These are phyloP conservation scores for Myotis pilosus DNA, from an alignment of 2,797 vertebrate species.

Conservation along the genomic window DNA sequence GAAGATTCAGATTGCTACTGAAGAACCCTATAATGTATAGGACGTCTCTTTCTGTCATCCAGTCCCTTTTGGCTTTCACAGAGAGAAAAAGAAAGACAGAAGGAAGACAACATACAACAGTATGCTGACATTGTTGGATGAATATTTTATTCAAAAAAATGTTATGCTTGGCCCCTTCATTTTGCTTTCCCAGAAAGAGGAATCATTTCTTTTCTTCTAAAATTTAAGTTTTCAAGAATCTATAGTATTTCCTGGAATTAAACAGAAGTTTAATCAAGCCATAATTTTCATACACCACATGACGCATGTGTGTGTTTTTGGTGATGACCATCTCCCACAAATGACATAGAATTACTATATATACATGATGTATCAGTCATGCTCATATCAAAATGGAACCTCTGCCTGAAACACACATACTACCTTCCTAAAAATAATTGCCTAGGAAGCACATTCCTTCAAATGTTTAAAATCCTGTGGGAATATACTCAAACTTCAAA, in stretches of 20 bases:
- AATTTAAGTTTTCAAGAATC: not conserved
- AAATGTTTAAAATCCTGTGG: not conserved
- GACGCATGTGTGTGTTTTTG: not conserved
- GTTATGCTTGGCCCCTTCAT: not conserved
- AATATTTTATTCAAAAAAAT: slow-evolving; percentile 1
- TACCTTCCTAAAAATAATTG: not conserved
- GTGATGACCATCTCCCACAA: not conserved
- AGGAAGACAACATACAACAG: not conserved
- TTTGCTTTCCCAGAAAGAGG: slow-evolving; percentile 22
- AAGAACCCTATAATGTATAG: not conserved
- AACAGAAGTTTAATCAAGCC: not conserved
- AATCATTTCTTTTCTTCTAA: not conserved
- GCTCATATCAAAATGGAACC: not conserved
- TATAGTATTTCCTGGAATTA: not conserved
- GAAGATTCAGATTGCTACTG: not conserved
- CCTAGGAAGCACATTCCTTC: not conserved
- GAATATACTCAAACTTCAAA: not conserved
- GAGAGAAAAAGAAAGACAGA: not conserved
- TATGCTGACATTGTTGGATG: not conserved
- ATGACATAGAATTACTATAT: not conserved
- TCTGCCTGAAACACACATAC: not conserved
- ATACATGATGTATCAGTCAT: not conserved
- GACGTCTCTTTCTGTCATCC: not conserved
- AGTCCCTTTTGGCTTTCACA: not conserved
- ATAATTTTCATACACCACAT: not conserved